phyloP scores from a whole-genome alignment of 2,888 invertebrate species.

The Idaea biselata region DNA sequence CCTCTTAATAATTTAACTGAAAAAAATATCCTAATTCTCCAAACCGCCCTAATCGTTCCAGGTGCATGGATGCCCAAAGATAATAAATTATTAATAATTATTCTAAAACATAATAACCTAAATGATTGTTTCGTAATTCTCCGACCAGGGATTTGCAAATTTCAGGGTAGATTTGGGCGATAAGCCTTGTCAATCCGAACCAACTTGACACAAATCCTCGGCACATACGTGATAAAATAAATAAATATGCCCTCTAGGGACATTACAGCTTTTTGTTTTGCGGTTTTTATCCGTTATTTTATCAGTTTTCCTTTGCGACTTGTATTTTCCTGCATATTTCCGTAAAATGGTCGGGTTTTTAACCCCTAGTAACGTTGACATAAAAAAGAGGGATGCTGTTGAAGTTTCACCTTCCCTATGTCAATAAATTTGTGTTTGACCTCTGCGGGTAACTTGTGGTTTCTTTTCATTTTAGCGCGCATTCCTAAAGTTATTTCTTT shows the following conservation, averaged over 20 bases:
- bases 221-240: background rate
- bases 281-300: background rate
- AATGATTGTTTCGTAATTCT: background rate
- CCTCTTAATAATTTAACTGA: no score
- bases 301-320: background rate
- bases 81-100: no score
- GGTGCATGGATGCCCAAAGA: no score
- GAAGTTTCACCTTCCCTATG: background rate
- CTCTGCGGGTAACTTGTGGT: background rate
- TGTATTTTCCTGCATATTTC: background rate
- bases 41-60: no score
- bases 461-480: no score
- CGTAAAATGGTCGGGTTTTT: background rate
- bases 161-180: background rate
- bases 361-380: background rate
- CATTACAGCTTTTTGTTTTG: constrained; percentile 1
- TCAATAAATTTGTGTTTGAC: background rate
- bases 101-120: no score
- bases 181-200: background rate
- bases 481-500: no score
- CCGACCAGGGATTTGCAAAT: background rate
- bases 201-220: background rate
- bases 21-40: no score
- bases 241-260: background rate
- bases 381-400: background rate